These are phyloP conservation scores for Tachycineta bicolor DNA, from an alignment of 2,113 vertebrate species.

Conservation along the genomic window DNA sequence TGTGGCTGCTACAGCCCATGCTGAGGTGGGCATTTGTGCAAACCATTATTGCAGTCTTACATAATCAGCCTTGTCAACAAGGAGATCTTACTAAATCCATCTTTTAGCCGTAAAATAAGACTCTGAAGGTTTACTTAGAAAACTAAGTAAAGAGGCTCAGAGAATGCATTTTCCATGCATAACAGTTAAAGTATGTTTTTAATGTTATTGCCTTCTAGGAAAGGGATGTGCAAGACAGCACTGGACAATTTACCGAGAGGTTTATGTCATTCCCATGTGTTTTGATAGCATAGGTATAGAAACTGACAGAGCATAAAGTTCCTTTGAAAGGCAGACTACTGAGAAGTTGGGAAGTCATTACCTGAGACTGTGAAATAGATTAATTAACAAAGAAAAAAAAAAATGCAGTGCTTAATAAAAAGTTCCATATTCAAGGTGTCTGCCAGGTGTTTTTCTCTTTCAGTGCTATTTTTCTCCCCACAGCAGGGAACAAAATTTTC, in stretches of 20 bases:
- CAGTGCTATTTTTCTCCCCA: not conserved
- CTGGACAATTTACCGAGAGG: not conserved
- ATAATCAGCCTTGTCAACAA: slow-evolving; percentile 60
- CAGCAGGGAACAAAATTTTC: not conserved
- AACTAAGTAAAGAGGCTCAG: slow-evolving; percentile 21
- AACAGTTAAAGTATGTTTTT: not conserved
- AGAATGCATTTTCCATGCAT: not conserved
- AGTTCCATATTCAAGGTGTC: slow-evolving; percentile 21
- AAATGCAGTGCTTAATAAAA: slow-evolving; percentile 54
- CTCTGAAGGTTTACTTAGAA: slow-evolving; percentile 40
- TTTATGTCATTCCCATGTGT: not conserved
- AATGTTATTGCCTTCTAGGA: not conserved
- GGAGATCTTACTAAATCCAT: slow-evolving; percentile 26
- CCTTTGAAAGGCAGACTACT: slow-evolving; percentile 12
- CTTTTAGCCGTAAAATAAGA: slow-evolving; percentile 47
- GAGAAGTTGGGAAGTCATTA: slow-evolving; percentile 48
- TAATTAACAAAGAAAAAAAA: slow-evolving; percentile 62
- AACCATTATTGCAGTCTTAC: slow-evolving; percentile 15
- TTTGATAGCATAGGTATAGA: not conserved
- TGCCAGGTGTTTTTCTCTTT: slow-evolving; percentile 60
- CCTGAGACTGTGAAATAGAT: slow-evolving; percentile 58
- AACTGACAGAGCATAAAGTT: not conserved
- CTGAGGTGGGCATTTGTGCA: slow-evolving; percentile 48
- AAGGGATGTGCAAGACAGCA: not conserved
- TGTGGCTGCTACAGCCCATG: slow-evolving; percentile 34